Conservation (phyloP, 2,113 vertebrate genomes). For the Etheostoma spectabile region DNA sequence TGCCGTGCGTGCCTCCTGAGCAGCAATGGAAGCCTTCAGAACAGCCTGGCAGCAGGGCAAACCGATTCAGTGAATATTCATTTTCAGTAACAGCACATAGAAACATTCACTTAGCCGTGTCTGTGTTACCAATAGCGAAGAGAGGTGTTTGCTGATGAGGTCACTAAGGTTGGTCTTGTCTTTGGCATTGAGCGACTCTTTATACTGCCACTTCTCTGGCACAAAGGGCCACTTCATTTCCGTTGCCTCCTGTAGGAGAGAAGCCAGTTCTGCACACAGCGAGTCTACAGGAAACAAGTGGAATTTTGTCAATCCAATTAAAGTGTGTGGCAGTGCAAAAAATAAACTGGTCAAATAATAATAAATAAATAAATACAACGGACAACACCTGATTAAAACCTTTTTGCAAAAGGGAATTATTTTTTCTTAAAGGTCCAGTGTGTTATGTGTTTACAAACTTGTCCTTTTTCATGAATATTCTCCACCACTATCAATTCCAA, state of each 20-base stretch:
- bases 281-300: conserved; percentile 74
- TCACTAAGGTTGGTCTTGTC: conserved; percentile 96
- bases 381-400: neutral
- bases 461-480: too few species aligned
- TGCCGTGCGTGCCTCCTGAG: conserved; percentile 78
- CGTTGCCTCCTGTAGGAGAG: conserved; percentile 90
- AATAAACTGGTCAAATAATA: neutral
- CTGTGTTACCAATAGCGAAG: conserved; percentile 89
- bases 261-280: conserved; percentile 87
- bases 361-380: neutral
- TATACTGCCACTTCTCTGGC: conserved; percentile 98
- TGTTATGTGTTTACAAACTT: too few species aligned
- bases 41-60: conserved; percentile 76
- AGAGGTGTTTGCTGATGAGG: conserved; percentile 84
- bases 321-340: neutral
- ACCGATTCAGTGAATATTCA: accelerated
- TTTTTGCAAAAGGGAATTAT: neutral
- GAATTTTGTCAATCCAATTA: accelerated
- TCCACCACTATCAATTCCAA: too few species aligned
- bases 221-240: conserved; percentile 98
- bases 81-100: neutral
- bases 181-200: conserved; percentile 83
- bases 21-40: conserved; percentile 86
- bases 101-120: neutral
- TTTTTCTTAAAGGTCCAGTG: too few species aligned